phyloP scores from a whole-genome alignment of 2,113 vertebrate genomes.

The Otolemur garnettii region DNA sequence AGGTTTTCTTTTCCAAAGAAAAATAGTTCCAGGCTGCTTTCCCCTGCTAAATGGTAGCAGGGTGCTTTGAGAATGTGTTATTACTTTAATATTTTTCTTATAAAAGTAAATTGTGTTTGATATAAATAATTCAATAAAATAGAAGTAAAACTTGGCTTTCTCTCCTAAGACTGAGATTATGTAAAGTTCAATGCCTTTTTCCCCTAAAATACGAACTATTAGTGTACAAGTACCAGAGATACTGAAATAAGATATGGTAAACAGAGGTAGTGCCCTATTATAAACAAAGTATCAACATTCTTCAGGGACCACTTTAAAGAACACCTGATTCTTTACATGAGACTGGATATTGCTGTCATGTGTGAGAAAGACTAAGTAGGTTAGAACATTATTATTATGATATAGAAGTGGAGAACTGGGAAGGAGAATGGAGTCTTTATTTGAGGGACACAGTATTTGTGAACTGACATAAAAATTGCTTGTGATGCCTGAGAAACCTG shows the following conservation, averaged over 20 bases:
- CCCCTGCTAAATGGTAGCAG: not conserved
- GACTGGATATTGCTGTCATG: not conserved
- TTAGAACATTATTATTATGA: not conserved
- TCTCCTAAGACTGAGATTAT: slow-evolving; percentile 13
- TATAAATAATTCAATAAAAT: not conserved
- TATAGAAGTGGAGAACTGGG: not conserved
- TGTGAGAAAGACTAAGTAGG: not conserved
- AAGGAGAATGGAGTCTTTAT: not conserved
- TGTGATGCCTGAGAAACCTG: not conserved
- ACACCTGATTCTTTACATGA: not conserved
- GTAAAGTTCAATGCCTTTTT: not conserved
- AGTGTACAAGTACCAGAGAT: not conserved
- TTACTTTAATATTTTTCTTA: not conserved
- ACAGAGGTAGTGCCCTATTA: not conserved
- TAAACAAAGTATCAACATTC: not conserved
- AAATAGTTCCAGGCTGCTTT: not conserved
- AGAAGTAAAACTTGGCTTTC: not conserved
- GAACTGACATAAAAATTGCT: not conserved
- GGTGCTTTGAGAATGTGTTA: not conserved
- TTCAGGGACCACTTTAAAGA: not conserved
- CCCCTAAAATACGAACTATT: not conserved
- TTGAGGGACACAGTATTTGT: not conserved
- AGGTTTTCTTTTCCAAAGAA: not conserved
- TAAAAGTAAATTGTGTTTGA: not conserved
- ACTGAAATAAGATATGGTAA: not conserved